Evolutionary conservation across 2,797 vertebrate species (phyloP), one percentile per base, ranked within the genome.

Genomic region (Sebastes variabilis): DNA sequence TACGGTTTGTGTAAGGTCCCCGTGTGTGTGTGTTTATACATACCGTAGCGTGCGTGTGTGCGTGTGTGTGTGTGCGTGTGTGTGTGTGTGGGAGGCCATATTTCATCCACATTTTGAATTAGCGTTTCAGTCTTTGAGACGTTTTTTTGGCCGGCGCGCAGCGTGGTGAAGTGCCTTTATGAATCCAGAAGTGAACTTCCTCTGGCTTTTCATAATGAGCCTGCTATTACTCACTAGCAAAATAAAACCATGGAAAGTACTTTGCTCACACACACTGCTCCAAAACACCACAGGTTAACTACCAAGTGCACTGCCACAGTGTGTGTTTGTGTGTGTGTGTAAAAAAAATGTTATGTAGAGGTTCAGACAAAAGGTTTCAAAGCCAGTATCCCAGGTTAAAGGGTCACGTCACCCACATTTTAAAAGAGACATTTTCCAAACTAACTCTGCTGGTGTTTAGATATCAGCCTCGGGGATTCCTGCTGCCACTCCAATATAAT

Each of bases 171-270:
- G 88, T 86, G 82, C 88, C 91, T 94, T 94, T 92, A 91, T 94
- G 82, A 93, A 92, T 94, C 72, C 82, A 90, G 84, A 83, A 88
- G 92, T 91, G 91, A 95, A 94, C 93, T 94, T 95, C 93, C 93
- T 92, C 77, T 91, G 89, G 82, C 89, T 92, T 89, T 85, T 88
- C 76, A 82, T 93, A 95, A 94, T 93, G 90, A 93, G 87, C 60
- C 83, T 61, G 75, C 87, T 86, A 90, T 96, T 94, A 95, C 93
- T 96, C 94, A 93, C 93, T 82, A 92, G 76, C 82, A 91, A 94
- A 95, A 94, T 89, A 95, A 91, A 93, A 89, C 91, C 88, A 91
- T 92, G 94, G 93, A 95, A 95, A 95, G 90, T 89, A 78, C 84
- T 93, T 83, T 75, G 66, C 88, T 85, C 75, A 74, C 77, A 74